Conservation (phyloP, 64 coral and sea anemone species). For the Dendrophyllia cribrosa region DNA sequence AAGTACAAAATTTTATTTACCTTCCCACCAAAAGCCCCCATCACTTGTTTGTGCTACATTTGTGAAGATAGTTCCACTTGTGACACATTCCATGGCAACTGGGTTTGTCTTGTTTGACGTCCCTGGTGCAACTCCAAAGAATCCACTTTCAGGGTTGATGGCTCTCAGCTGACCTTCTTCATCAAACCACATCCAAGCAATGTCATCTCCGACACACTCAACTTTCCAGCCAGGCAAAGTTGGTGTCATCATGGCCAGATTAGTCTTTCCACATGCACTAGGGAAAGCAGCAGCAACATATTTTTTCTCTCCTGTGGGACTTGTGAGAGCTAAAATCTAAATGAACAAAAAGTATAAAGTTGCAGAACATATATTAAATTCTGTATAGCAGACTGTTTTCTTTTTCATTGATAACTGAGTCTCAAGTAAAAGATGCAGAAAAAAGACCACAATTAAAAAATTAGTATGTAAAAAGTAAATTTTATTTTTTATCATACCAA, state of each 20-base stretch:
- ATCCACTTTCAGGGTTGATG: slow-evolving; percentile 90
- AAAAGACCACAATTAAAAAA: background rate
- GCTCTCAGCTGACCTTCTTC: slow-evolving; percentile 82
- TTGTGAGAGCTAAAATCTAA: slow-evolving; percentile 84
- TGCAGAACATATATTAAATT: no score
- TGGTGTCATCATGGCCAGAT: slow-evolving; percentile 92
- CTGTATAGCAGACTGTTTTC: no score
- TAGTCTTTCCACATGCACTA: slow-evolving; percentile 94
- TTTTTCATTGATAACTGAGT: no score
- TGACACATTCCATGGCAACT: slow-evolving; percentile 73
- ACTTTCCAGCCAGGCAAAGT: slow-evolving; percentile 91
- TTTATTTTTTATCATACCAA: slow-evolving; percentile 68
- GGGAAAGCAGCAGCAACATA: slow-evolving; percentile 93
- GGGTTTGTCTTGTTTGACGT: slow-evolving; percentile 89
- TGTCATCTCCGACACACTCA: slow-evolving; percentile 94
- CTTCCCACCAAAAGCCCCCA: slow-evolving; percentile 95
- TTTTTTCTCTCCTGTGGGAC: slow-evolving; percentile 82
- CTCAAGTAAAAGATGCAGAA: background rate
- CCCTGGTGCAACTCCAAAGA: slow-evolving; percentile 95
- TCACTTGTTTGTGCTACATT: slow-evolving; percentile 88
- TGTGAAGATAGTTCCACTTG: slow-evolving; percentile 82
- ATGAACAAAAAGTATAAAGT: slow-evolving; percentile 20
- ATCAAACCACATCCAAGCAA: slow-evolving; percentile 98
- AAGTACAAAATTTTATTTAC: slow-evolving; percentile 31
- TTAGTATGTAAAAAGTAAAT: background rate